phyloP scores from a whole-genome alignment of 1,140 invertebrate species.

The Augochlora pura region DNA sequence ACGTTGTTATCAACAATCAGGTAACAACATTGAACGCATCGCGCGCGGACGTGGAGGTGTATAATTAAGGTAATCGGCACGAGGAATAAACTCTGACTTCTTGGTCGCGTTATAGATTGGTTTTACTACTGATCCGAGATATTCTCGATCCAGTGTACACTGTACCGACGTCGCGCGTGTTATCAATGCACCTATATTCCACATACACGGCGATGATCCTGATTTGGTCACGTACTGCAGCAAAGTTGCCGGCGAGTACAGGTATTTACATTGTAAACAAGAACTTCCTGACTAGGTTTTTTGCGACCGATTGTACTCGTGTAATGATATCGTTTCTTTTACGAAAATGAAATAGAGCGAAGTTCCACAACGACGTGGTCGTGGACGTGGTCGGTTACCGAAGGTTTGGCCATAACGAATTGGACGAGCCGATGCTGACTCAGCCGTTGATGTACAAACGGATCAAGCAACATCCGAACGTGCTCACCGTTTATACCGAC shows the following conservation, averaged over 20 bases:
- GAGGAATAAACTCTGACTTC: too few species aligned
- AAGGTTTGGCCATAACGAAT: conserved; percentile 95
- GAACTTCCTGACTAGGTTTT: background rate
- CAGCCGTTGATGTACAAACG: conserved; percentile 97
- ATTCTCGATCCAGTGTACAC: conserved; percentile 84
- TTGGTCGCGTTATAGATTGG: conserved; percentile 81
- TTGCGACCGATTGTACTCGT: too few species aligned
- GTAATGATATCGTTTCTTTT: conserved; percentile 37
- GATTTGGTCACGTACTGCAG: conserved; percentile 93
- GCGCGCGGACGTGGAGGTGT: too few species aligned
- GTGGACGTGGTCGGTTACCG: conserved; percentile 94
- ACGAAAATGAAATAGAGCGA: conserved; percentile 79
- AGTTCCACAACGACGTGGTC: conserved; percentile 93
- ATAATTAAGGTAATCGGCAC: too few species aligned
- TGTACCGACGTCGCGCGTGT: conserved; percentile 91
- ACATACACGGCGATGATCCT: conserved; percentile 96
- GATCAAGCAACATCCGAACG: conserved; percentile 85
- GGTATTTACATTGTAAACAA: conserved; percentile 40
- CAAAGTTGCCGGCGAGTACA: conserved; percentile 92
- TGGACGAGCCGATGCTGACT: conserved; percentile 97
- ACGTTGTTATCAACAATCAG: conserved; percentile 96
- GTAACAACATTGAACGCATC: conserved; percentile 62
- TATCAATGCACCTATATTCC: conserved; percentile 95
- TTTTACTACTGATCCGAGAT: conserved; percentile 95
- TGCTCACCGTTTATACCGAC: conserved; percentile 87